Evolutionary conservation across 2,797 vertebrate genomes (phyloP), one percentile per base, ranked within the genome.

Genomic region (Adrianichthys oophorus): DNA sequence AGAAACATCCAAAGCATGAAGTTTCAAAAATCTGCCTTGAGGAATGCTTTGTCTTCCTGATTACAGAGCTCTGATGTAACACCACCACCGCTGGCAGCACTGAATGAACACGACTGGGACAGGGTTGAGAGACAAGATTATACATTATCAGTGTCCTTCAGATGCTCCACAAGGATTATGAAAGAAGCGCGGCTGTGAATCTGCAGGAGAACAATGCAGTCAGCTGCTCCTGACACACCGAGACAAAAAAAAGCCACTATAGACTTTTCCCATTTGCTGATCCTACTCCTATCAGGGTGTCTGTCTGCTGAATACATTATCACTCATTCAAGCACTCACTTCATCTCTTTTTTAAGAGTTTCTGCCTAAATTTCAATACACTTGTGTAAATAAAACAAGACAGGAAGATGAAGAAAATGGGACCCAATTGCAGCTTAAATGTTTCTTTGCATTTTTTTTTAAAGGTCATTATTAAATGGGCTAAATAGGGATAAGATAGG

Each of bases 181-280:
- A 71, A 89, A 83, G 82, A 72, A 80, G 67, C 48, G 61, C 58
- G 68, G 54, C 79, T 70, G 85, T 70, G 82, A 84, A 83, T 85
- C 83, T 70, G 66, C 23, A 62, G 59, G 59, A 76, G 77, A 87
- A 92, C 89, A 91, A 92, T 86, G 83, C 68, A 75, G 87, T 92
- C 89, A 91, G 86, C 88, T 92, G 89, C 87, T 89, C 62, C 84
- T 87, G 88, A 91, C 86, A 88, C 71, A 59, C 80, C 68, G 47
- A 77, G 77, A 89, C 88, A 90, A 87, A 85, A 37, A 32, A 32
- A 32, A 76, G 67, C 65, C 77, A 56, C 59, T 44, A 14, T 74
- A 61, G 72, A 56, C 70, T 65, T 76, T 71, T 49, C 63, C 68
- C 62, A 61, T 74, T 61, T 37, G 29, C 46, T 56, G 45, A 68